Evolutionary conservation across 2,113 vertebrate genomes (phyloP), one percentile per base, ranked within the genome.

Genomic region (Halichoeres trimaculatus): DNA sequence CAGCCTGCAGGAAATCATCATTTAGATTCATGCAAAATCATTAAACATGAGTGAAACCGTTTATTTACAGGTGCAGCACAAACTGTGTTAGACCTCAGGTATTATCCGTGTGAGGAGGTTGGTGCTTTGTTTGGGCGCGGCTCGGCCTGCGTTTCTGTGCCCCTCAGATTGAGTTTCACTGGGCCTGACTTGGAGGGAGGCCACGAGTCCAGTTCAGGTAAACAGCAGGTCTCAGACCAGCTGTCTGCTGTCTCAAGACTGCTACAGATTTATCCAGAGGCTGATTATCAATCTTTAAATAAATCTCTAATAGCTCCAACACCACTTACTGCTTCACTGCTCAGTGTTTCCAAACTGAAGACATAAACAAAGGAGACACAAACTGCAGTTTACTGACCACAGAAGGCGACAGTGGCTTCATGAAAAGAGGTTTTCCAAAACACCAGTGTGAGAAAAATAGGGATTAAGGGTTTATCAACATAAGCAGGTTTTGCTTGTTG

Each of bases 81-180:
- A 57, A 38, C 19, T 23, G 2, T 59, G 58, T 61, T 54, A 60
- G 62, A 76, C 23, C 51, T 17, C 34, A 20, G 38, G 76, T 40
- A 57, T 74, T 55, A 57, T 43, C 24, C 48, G 0, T 0, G 12
- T 69, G 56, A 53, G 67, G 52, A 41, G 53, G 58, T 50, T 56
- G 12, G n/a, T 38, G 24, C 47, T 85, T 59, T 83, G 58, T 69
- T 69, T 60, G 83, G 87, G 87, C 62, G 88, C 19, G 79, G 78
- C 75, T 65, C 51, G 1, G 61, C 53, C 53, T 60, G 70, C 57
- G 48, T 80, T 80, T 38, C 67, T 55, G 58, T 19, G 63, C 36
- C 38, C 45, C 41, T 48, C 26, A 38, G 83, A 69, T 86, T 56
- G 76, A 56, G 78, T 90, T 90, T 78, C 86, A 52, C 59, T 50